A percentile compares a stretch with the other conserved stretches of the same genome.
Evolutionary conservation across 2,888 invertebrate species (phyloP).

Genomic region (Hirtodrosophila duncani): DNA sequence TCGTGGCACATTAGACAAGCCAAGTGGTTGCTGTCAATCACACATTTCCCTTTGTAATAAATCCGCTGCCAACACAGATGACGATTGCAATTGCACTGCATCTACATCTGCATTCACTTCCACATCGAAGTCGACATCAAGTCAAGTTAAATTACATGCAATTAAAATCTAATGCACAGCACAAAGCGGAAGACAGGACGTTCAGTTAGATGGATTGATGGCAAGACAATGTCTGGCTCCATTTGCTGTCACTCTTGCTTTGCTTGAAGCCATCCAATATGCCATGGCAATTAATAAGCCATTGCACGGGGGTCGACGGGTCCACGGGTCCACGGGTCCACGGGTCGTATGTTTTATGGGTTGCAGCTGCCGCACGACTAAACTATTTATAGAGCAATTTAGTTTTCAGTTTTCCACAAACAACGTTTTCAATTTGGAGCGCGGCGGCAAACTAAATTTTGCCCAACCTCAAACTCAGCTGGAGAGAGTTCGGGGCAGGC

Average conservation of each 20-base stretch:
- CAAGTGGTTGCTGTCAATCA: conserved; percentile 57
- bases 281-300: conserved; percentile 47
- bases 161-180: conserved; percentile 60
- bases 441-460: conserved; percentile 25
- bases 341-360: conserved; percentile 29
- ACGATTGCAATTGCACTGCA: conserved; percentile 28
- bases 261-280: conserved; percentile 18
- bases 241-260: conserved; percentile 6
- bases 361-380: conserved; percentile 36
- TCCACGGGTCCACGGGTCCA: conserved; percentile 15
- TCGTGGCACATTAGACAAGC: conserved; percentile 52
- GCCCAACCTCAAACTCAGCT: conserved; percentile 6
- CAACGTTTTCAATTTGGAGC: conserved; percentile 51
- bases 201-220: conserved; percentile 40
- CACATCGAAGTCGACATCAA: conserved; percentile 10
- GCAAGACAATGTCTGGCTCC: conserved; percentile 33
- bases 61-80: conserved; percentile 48
- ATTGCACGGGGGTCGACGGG: too few species aligned
- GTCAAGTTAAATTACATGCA: conserved; percentile 58
- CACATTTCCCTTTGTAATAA: conserved; percentile 58
- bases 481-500: not conserved
- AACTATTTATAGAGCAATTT: conserved; percentile 58
- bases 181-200: conserved; percentile 8
- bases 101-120: not conserved
- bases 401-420: conserved; percentile 36